phyloP scores from a whole-genome alignment of 2,113 vertebrate genomes.

The Coreoperca whiteheadi region DNA sequence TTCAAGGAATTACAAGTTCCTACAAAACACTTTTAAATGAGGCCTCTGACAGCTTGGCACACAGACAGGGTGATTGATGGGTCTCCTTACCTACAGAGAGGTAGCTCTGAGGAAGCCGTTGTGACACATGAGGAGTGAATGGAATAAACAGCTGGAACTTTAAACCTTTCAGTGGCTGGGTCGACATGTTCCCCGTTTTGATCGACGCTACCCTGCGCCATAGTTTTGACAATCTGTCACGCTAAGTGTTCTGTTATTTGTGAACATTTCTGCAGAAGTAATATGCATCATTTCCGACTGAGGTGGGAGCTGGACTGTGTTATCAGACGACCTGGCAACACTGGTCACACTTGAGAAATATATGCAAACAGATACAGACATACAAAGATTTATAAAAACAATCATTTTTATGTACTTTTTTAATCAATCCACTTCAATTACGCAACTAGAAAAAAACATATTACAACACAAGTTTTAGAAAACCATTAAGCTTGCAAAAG shows the following conservation, averaged over 20 bases:
- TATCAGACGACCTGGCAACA: constrained; percentile 23
- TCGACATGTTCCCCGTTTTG: neutral
- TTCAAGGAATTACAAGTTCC: constrained; percentile 79
- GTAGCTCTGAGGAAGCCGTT: constrained; percentile 64
- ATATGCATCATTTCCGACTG: neutral
- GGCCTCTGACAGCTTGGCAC: constrained; percentile 75
- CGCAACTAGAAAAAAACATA: neutral
- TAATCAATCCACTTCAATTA: constrained; percentile 10
- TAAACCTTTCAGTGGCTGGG: constrained; percentile 16
- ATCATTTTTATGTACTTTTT: neutral
- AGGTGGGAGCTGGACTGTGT: constrained; percentile 1
- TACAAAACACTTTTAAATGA: constrained; percentile 72
- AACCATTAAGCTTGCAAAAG: constrained; percentile 22
- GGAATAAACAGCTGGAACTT: constrained; percentile 53
- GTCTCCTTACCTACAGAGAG: constrained; percentile 59
- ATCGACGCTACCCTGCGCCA: constrained; percentile 3
- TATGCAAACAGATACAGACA: too few relatives aligned
- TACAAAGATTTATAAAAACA: too few relatives aligned
- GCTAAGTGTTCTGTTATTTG: constrained; percentile 15
- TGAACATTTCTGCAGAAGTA: constrained; percentile 16
- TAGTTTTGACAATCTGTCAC: constrained; percentile 24
- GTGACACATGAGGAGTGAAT: constrained; percentile 65
- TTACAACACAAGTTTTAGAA: constrained; percentile 6
- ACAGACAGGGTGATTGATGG: constrained; percentile 66
- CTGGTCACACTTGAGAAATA: constrained; percentile 27